Base-by-base conservation (phyloP, 2,113 vertebrate species). In the Chaetura pelagica region DNA sequence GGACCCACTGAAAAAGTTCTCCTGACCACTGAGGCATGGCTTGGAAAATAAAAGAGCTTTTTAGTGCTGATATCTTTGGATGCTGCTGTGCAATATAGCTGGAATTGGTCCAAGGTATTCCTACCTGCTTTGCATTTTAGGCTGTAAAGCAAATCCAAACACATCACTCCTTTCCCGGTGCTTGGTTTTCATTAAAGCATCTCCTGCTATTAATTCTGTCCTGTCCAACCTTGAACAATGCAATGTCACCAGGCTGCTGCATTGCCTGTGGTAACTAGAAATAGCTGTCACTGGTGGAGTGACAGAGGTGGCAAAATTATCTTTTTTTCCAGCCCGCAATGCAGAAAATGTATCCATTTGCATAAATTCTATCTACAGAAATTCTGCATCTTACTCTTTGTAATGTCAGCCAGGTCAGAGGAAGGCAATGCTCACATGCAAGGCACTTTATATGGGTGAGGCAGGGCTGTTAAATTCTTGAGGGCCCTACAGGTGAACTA, bases 91-190 rank as follows among this genome's bases (percentile, higher is more conserved):
- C 86, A 75, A 46, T 69, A 75, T 10, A 86, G 79, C 69, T 96
- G 90, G 83, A 94, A 54, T 40, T 1, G 2, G 48, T 61, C 83
- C 96, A 97, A 44, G 48, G 12, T 84, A 27, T 83, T 92, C 76
- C 79, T 86, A 93, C 68, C 82, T 96, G 76, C 73, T 93, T 93
- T 96, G 90, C 85, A 93, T 96, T 64, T 61, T 26, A 42, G 90
- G 49, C 79, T 88, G 26, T 72, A 89, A 92, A 77, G 48, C 59
- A 92, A 81, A 95, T 84, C 66, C 73, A 89, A 89, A 85, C 85
- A 72, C 30, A 84, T 74, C 27, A 12, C 73, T 75, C 23, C 61
- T 78, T 86, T 80, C 71, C 57, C 48, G 48, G 32, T 77, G 51
- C 68, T 95, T 7, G 2, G 24, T 68, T 93, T 88, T 81, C 73